A percentile compares a stretch with the other conserved stretches of the same genome.
Evolutionary conservation across 2,113 vertebrate genomes (phyloP).

Genomic region (Orthochromis indermauri): DNA sequence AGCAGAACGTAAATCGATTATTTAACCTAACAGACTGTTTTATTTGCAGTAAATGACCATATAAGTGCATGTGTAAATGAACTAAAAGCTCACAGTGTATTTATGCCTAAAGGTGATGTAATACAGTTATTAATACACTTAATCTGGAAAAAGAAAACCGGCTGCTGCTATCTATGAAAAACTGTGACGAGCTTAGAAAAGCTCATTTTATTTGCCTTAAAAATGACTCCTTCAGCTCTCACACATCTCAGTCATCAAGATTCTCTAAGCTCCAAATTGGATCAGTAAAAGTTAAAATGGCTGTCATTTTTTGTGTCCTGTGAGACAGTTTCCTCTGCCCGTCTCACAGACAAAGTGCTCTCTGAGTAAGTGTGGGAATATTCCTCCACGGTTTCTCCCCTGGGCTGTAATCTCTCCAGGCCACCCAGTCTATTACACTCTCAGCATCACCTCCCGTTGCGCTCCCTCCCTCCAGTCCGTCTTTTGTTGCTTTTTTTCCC

Average conservation of each 20-base stretch:
- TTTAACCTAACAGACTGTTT: background rate
- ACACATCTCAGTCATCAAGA: background rate
- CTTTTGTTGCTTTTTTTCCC: background rate
- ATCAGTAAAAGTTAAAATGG: background rate
- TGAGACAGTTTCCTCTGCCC: background rate
- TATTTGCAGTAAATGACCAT: background rate
- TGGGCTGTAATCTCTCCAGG: background rate
- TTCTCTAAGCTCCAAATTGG: background rate
- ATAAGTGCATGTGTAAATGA: background rate
- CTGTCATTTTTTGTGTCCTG: background rate
- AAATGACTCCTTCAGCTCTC: background rate
- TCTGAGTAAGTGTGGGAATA: constrained; percentile 36
- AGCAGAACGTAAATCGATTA: background rate
- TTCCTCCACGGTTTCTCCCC: background rate
- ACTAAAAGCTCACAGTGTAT: background rate
- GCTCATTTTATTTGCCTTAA: background rate
- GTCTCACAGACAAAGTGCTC: background rate
- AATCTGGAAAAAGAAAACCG: background rate
- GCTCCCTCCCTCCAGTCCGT: background rate
- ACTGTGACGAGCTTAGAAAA: background rate
- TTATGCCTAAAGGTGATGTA: background rate
- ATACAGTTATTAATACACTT: background rate
- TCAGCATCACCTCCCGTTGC: background rate
- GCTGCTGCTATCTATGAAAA: background rate
- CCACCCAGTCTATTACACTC: background rate